phyloP scores from a whole-genome alignment of 2,888 invertebrate species.

The Steinernema carpocapsae region DNA sequence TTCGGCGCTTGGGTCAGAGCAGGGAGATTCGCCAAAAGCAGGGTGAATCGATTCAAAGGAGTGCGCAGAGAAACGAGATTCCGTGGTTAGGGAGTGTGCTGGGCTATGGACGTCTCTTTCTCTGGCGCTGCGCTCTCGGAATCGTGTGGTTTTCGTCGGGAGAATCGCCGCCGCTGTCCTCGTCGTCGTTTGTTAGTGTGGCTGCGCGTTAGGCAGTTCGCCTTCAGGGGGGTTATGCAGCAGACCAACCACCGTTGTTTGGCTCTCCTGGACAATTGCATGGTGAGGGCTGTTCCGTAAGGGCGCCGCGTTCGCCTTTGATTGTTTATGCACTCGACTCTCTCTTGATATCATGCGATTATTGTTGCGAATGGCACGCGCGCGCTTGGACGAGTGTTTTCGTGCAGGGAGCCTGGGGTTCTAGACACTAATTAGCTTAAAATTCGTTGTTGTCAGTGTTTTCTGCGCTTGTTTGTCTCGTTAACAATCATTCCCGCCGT shows the following conservation, averaged over 20 bases:
- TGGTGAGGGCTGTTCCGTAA: too few relatives aligned
- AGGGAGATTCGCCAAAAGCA: too few relatives aligned
- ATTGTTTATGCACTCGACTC: not conserved
- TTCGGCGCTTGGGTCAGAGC: not conserved
- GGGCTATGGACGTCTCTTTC: slow-evolving; percentile 2
- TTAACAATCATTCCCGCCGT: too few relatives aligned
- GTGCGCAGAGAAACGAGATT: not conserved
- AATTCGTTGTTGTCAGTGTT: too few relatives aligned
- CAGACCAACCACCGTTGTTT: slow-evolving; percentile 5
- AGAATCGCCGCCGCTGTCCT: too few relatives aligned
- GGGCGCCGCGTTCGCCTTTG: not conserved
- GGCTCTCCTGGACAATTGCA: not conserved
- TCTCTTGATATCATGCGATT: too few relatives aligned
- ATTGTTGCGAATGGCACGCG: too few relatives aligned
- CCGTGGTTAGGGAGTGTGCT: not conserved
- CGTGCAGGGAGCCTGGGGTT: too few relatives aligned
- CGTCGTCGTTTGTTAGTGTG: too few relatives aligned
- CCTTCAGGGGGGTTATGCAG: not conserved
- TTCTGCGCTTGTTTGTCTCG: too few relatives aligned
- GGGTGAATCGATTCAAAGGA: slow-evolving; percentile 4
- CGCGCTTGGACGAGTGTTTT: too few relatives aligned
- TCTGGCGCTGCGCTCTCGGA: slow-evolving; percentile 14
- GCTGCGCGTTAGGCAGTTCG: not conserved
- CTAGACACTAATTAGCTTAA: too few relatives aligned
- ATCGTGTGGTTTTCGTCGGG: not conserved